phyloP scores from a whole-genome alignment of 2,888 invertebrate genomes.

The Eledona agricola region DNA sequence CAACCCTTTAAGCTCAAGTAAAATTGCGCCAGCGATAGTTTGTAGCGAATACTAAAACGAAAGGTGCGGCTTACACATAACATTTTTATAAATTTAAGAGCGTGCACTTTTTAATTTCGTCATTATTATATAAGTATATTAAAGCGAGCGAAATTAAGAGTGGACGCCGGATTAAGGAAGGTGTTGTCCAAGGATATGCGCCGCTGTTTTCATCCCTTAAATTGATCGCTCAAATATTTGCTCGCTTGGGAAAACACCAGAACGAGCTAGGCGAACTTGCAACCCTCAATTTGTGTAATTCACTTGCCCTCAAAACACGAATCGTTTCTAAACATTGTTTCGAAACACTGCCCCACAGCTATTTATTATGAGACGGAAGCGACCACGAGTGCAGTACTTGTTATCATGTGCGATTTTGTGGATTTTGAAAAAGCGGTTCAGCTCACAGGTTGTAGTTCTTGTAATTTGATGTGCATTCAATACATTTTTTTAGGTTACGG shows the following conservation, averaged over 20 bases:
- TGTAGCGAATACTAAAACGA: too few species aligned
- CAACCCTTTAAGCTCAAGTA: slow-evolving; percentile 35
- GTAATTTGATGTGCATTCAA: slow-evolving; percentile 2
- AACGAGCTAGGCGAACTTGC: slow-evolving; percentile 7
- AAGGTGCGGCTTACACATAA: too few species aligned
- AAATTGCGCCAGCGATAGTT: too few species aligned
- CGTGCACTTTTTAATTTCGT: too few species aligned
- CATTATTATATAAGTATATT: too few species aligned
- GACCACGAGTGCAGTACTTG: too few species aligned
- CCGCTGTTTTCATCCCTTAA: slow-evolving; percentile 9
- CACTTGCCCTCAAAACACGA: slow-evolving; percentile 5
- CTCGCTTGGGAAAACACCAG: slow-evolving; percentile 15
- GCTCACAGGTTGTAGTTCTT: slow-evolving; percentile 39
- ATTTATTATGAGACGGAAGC: slow-evolving; percentile 7
- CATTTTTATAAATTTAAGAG: too few species aligned
- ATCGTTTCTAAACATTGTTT: slow-evolving; percentile 11
- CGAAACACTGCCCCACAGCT: slow-evolving; percentile 3
- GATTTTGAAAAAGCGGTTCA: slow-evolving; percentile 43
- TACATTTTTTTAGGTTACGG: slow-evolving; percentile 69
- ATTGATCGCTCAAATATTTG: slow-evolving; percentile 9
- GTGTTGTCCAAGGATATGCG: background rate
- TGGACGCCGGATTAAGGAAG: too few species aligned
- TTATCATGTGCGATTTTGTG: slow-evolving; percentile 15
- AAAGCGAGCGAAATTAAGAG: too few species aligned
- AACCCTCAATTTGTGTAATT: slow-evolving; percentile 6